Percentiles rank a stretch among this genome's conserved stretches.
phyloP scores from a whole-genome alignment of 1,140 invertebrate species.

The Orius insidiosus region DNA sequence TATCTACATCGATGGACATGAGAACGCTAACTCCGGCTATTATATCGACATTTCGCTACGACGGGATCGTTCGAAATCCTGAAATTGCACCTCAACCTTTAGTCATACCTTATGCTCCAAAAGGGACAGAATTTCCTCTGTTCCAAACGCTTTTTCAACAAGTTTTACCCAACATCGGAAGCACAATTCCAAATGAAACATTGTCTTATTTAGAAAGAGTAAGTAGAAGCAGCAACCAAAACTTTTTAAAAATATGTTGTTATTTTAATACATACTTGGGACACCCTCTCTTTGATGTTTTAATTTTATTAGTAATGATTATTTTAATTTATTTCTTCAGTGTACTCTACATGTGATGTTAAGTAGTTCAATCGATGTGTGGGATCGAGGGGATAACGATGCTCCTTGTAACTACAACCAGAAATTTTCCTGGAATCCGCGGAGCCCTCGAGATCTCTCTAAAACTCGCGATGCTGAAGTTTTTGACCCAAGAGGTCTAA shows the following conservation, averaged over 20 bases:
- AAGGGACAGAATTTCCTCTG: constrained; percentile 37
- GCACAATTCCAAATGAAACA: constrained; percentile 30
- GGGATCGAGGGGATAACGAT: constrained; percentile 41
- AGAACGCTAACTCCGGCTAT: constrained; percentile 35
- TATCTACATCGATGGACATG: constrained; percentile 29
- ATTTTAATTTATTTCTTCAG: no score
- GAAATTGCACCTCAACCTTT: constrained; percentile 28
- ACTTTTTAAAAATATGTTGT: no score
- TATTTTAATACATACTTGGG: no score
- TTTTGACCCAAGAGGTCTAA: constrained; percentile 7
- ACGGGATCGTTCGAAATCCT: constrained; percentile 36
- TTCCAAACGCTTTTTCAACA: constrained; percentile 38
- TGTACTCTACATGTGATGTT: constrained; percentile 59
- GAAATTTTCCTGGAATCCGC: constrained; percentile 10
- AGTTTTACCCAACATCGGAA: constrained; percentile 29
- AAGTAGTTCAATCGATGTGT: constrained; percentile 47
- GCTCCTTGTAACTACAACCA: constrained; percentile 14
- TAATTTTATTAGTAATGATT: no score
- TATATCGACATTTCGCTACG: constrained; percentile 35
- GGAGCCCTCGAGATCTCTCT: constrained; percentile 6
- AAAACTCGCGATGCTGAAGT: constrained; percentile 11
- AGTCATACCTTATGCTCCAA: constrained; percentile 36
- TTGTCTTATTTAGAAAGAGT: constrained; percentile 42
- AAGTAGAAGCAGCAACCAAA: no score
- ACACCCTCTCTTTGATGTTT: no score